A percentile compares a stretch with the other conserved stretches of the same genome.
phyloP scores from a whole-genome alignment of 2,888 invertebrate species.

The Gonocerus acuteangulatus region DNA sequence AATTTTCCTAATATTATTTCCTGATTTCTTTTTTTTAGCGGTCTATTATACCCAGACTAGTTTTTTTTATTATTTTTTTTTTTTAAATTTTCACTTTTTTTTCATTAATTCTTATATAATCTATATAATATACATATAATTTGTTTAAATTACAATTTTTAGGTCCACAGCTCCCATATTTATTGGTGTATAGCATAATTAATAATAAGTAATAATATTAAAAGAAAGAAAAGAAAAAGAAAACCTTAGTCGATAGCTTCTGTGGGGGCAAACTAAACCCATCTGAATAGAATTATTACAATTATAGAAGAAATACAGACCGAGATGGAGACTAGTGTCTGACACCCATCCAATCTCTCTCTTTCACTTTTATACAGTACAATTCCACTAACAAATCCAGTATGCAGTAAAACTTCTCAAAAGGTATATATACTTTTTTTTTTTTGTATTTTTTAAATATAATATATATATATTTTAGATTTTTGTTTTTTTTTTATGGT shows the following conservation, averaged over 20 bases:
- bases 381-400: too few species aligned
- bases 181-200: slow-evolving; percentile 15
- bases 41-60: slow-evolving; percentile 25
- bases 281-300: neutral
- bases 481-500: too few species aligned
- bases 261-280: neutral
- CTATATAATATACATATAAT: slow-evolving; percentile 26
- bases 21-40: too few species aligned
- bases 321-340: neutral
- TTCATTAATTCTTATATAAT: slow-evolving; percentile 30
- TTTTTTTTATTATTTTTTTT: slow-evolving; percentile 10
- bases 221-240: neutral
- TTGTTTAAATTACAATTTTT: slow-evolving; percentile 30
- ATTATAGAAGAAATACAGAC: neutral
- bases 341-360: neutral
- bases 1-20: slow-evolving; percentile 2
- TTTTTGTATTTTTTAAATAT: too few species aligned
- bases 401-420: too few species aligned
- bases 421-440: too few species aligned
- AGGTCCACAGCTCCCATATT: slow-evolving; percentile 23
- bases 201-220: neutral
- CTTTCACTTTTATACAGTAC: neutral
- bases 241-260: neutral
- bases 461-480: too few species aligned
- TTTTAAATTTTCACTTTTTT: slow-evolving; percentile 29